Conservation (phyloP, 30 jellyfish, hydroid and myxozoan genomes). For the Sanderia malayensis region DNA sequence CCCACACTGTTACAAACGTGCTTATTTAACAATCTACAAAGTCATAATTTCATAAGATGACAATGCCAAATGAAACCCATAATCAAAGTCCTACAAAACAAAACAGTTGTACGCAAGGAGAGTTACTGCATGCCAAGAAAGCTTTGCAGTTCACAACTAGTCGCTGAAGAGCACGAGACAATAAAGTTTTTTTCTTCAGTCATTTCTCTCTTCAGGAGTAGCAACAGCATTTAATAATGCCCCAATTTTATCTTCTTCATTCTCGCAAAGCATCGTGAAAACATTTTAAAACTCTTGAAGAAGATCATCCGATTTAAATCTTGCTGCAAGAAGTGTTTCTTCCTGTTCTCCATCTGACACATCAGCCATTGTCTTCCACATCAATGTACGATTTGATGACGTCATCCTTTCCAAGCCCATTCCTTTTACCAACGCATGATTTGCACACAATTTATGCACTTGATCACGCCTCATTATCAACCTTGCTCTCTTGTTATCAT, state of each 20-base stretch:
- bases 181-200: too few relatives aligned
- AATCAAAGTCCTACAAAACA: too few relatives aligned
- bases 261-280: slow-evolving; percentile 33
- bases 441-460: slow-evolving; percentile 78
- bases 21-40: too few relatives aligned
- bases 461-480: slow-evolving; percentile 87
- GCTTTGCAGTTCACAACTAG: too few relatives aligned
- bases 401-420: slow-evolving; percentile 55
- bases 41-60: too few relatives aligned
- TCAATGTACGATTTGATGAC: slow-evolving; percentile 50
- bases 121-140: too few relatives aligned
- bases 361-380: slow-evolving; percentile 84
- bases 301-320: slow-evolving; percentile 45
- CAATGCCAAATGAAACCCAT: too few relatives aligned
- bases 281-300: slow-evolving; percentile 26
- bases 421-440: slow-evolving; percentile 60
- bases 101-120: too few relatives aligned
- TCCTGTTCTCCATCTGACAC: slow-evolving; percentile 66
- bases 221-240: not conserved
- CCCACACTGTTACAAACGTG: too few relatives aligned
- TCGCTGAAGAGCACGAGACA: too few relatives aligned
- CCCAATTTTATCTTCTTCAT: not conserved
- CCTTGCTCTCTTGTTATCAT: slow-evolving; percentile 29
- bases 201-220: too few relatives aligned
- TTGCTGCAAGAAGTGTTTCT: slow-evolving; percentile 78